Evolutionary conservation across 2,888 invertebrate genomes (phyloP).

Genomic region (Theretra japonica): DNA sequence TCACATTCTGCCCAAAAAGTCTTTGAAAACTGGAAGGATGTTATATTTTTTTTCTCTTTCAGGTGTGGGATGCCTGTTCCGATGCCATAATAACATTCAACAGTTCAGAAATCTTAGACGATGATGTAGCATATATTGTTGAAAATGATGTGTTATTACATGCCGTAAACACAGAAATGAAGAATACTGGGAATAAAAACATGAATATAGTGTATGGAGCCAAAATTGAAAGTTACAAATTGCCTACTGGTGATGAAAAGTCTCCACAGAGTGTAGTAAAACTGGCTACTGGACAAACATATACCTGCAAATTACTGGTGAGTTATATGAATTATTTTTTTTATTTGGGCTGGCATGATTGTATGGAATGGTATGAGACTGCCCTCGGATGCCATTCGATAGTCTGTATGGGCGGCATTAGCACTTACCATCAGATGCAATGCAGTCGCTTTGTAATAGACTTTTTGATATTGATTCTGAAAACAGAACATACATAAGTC

Average conservation of each 20-base stretch:
- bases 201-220: slow-evolving; percentile 88
- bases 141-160: slow-evolving; percentile 96
- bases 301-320: slow-evolving; percentile 88
- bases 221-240: slow-evolving; percentile 86
- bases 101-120: slow-evolving; percentile 86
- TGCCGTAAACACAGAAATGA: slow-evolving; percentile 87
- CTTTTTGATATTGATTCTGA: too few species aligned
- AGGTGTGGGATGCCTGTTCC: slow-evolving; percentile 98
- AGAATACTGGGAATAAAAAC: slow-evolving; percentile 73
- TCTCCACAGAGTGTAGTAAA: slow-evolving; percentile 73
- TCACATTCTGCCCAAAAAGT: too few species aligned
- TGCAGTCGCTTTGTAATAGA: too few species aligned
- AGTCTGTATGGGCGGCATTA: too few species aligned
- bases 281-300: slow-evolving; percentile 87
- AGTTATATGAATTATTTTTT: slow-evolving; percentile 58
- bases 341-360: too few species aligned
- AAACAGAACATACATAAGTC: too few species aligned
- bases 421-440: too few species aligned
- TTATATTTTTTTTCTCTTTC: slow-evolving; percentile 39
- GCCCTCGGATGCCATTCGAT: too few species aligned
- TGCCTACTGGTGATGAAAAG: slow-evolving; percentile 72
- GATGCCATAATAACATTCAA: slow-evolving; percentile 95
- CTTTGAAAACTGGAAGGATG: not conserved
- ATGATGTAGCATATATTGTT: slow-evolving; percentile 95
- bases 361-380: too few species aligned